Evolutionary conservation across 2,797 vertebrate genomes (phyloP).

Genomic region (Linurgus olivaceus): DNA sequence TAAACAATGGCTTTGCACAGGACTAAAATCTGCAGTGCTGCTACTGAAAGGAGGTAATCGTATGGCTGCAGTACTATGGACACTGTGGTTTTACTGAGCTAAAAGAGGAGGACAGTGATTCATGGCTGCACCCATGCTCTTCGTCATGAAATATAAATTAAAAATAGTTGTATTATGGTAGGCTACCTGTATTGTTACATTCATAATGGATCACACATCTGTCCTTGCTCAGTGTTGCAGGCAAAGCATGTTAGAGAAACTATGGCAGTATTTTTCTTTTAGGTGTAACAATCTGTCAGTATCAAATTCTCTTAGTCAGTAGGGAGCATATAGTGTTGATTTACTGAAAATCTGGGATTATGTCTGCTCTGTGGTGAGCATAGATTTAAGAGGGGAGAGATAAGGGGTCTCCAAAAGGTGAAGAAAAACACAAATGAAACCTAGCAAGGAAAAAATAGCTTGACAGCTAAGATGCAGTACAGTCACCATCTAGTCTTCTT

Average conservation of each 20-base stretch:
- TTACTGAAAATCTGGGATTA: constrained; percentile 87
- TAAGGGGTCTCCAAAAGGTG: constrained; percentile 82
- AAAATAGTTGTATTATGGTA: constrained; percentile 59
- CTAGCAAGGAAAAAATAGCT: constrained; percentile 77
- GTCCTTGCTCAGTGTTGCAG: constrained; percentile 58
- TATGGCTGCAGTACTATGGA: constrained; percentile 14
- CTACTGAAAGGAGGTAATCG: constrained; percentile 57
- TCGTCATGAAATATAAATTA: constrained; percentile 58
- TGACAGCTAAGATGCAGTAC: constrained; percentile 80
- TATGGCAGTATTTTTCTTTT: constrained; percentile 82
- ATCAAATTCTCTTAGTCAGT: constrained; percentile 85
- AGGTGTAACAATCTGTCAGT: constrained; percentile 84
- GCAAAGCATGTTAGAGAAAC: constrained; percentile 72
- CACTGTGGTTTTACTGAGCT: constrained; percentile 47
- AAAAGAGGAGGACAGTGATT: constrained; percentile 52
- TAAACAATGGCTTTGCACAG: constrained; percentile 40
- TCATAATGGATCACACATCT: constrained; percentile 72
- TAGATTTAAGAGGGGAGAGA: constrained; percentile 83
- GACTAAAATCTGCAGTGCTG: constrained; percentile 40
- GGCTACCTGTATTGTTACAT: constrained; percentile 61
- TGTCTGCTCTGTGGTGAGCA: constrained; percentile 81
- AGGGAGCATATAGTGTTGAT: constrained; percentile 85
- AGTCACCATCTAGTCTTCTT: constrained; percentile 57
- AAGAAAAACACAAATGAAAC: constrained; percentile 83
- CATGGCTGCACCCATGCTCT: constrained; percentile 37